phyloP scores from a whole-genome alignment of 2,888 invertebrate species.

The Mythimna loreyi region DNA sequence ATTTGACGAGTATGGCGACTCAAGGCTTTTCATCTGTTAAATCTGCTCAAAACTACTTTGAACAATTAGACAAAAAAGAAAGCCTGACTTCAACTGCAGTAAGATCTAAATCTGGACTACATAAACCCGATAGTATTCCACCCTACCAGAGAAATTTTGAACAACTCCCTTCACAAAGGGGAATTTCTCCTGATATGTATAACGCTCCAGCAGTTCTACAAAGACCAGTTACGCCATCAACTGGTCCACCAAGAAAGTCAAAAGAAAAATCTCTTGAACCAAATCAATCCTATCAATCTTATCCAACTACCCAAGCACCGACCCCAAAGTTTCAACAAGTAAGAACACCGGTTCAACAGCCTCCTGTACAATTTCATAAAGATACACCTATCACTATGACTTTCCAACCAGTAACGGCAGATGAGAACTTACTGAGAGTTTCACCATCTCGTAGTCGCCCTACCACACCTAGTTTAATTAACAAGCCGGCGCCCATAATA shows the following conservation, averaged over 20 bases:
- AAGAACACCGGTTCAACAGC: conserved; percentile 68
- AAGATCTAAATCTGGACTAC: conserved; percentile 89
- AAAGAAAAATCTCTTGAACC: conserved; percentile 80
- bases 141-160: conserved; percentile 92
- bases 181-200: conserved; percentile 90
- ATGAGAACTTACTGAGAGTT: conserved; percentile 88
- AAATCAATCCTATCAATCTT: conserved; percentile 61
- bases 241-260: conserved; percentile 81
- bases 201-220: conserved; percentile 84
- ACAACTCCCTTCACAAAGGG: conserved; percentile 90
- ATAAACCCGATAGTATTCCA: conserved; percentile 92
- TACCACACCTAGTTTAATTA: conserved; percentile 93
- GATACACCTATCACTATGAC: conserved; percentile 90
- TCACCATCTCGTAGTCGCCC: conserved; percentile 91
- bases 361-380: conserved; percentile 84
- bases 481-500: conserved; percentile 94
- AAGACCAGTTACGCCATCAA: conserved; percentile 82
- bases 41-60: conserved; percentile 83
- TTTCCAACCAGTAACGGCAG: conserved; percentile 92
- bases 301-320: conserved; percentile 69
- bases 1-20: conserved; percentile 71
- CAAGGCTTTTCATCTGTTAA: conserved; percentile 83
- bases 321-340: conserved; percentile 66
- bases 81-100: conserved; percentile 77
- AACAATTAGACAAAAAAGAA: conserved; percentile 84